These are phyloP conservation scores for Cantharis flavilabris DNA, from an alignment of 2,888 invertebrate genomes.

Conservation along the genomic window DNA sequence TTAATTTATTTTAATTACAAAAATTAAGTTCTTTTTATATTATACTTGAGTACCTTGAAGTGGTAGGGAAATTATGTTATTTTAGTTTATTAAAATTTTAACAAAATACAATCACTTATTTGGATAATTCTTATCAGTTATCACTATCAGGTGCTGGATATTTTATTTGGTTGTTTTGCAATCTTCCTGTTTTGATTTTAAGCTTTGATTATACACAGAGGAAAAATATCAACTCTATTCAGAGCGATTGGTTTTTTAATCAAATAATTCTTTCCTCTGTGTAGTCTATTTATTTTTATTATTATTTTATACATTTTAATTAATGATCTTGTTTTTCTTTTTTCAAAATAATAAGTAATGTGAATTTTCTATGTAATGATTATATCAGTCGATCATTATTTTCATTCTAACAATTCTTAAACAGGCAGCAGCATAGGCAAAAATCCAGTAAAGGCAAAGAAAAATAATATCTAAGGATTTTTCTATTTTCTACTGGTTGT, in stretches of 20 bases:
- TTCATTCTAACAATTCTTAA: background rate
- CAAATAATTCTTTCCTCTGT: no score
- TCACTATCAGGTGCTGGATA: background rate
- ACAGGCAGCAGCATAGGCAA: background rate
- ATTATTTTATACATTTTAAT: no score
- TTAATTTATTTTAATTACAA: background rate
- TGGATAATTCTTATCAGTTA: background rate
- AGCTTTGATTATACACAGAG: background rate
- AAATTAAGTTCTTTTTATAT: background rate
- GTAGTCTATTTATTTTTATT: no score
- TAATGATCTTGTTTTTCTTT: no score
- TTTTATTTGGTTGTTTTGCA: background rate
- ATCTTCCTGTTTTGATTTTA: background rate
- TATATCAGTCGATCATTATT: background rate
- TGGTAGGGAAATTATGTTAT: no score
- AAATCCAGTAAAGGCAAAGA: background rate
- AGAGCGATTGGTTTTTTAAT: no score
- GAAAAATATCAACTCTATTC: no score
- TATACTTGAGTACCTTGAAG: no score
- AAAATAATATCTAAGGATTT: background rate
- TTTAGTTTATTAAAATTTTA: background rate
- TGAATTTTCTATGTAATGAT: background rate
- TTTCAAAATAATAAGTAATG: no score
- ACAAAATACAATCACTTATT: background rate
- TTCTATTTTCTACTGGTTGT: background rate